Evolutionary conservation across 1,140 invertebrate species (phyloP), one percentile per base, ranked within the genome.

Genomic region (Stenopsyche tienmushanensis): DNA sequence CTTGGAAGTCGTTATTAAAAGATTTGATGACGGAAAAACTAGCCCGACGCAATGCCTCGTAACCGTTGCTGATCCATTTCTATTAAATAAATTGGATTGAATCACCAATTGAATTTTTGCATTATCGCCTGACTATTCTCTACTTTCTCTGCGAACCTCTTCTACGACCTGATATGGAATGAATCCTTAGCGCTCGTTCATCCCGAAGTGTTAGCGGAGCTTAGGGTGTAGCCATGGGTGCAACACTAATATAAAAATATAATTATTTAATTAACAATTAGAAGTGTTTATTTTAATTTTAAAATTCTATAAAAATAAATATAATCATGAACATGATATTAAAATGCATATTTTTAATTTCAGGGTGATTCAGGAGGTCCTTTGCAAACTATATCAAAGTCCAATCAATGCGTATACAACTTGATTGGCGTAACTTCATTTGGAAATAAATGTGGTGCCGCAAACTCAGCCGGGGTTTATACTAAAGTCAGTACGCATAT

Each of bases 291-390:
- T 47, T 15, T 47, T 5, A 47, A 47, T 13, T 47, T 9, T 13
- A 20, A 5, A 20, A 13, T 15, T 8, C 20, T n/a, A 25, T 41
- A 49, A 25, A 21, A 59, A n/a, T 44, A 47, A 8, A 24, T 44
- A 20, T 42, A 2, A 47, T 9, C 5, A 47, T 47, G 44, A 47
- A 47, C 17, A 3, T 18, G 5, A 18, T 47, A 9, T 5, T 47
- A 7, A 13, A 10, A 3, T 7, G 44, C 18, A 7, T 20, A 52
- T 20, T 20, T 21, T 9, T 7, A 57, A 59, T 69, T 75, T 18
- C 65, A 85, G 83, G 84, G 85, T 44, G 85, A 86, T 64, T 85
- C 83, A 21, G 83, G 83, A 17, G 84, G 83, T 26, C 82, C 82
- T 1, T 66, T 83, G 15, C 81, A 83, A 73, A 62, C n/a, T 78